phyloP scores from a whole-genome alignment of 2,113 vertebrate species.

The Scophthalmus maximus region DNA sequence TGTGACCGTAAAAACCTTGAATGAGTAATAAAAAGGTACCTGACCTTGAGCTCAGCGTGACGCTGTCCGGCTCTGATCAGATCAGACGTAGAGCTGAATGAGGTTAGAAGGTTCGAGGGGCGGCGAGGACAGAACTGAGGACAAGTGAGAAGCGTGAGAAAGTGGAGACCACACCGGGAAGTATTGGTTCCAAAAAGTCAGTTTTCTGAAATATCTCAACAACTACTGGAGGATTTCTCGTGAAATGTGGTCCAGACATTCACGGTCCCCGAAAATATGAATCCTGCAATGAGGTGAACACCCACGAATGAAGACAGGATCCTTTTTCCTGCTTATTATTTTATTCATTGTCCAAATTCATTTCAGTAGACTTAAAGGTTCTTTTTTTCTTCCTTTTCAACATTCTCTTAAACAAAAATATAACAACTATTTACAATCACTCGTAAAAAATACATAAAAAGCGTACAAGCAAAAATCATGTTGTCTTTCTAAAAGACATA shows the following conservation, averaged over 20 bases:
- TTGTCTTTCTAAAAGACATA: slow-evolving; percentile 99
- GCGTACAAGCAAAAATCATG: slow-evolving; percentile 87
- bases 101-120: slow-evolving; percentile 26
- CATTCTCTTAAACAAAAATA: slow-evolving; percentile 99
- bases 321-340: slow-evolving; percentile 62
- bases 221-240: no score
- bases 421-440: slow-evolving; percentile 98
- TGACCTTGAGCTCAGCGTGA: slow-evolving; percentile 54
- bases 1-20: slow-evolving; percentile 59
- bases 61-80: slow-evolving; percentile 9
- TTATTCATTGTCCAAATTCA: slow-evolving; percentile 83
- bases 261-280: not conserved
- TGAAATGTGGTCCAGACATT: not conserved
- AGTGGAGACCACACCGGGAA: no score
- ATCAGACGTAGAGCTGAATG: slow-evolving; percentile 24
- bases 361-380: slow-evolving; percentile 88
- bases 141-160: not conserved
- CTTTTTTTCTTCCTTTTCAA: slow-evolving; percentile 81
- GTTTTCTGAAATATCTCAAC: no score
- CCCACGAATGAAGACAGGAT: slow-evolving; percentile 4
- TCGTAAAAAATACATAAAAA: slow-evolving; percentile 95
- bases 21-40: slow-evolving; percentile 49
- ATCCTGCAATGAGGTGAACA: not conserved
- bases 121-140: not conserved
- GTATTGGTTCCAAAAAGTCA: not conserved